phyloP scores from a whole-genome alignment of 92 coral and sea anemone genomes.

The Paramuricea clavata region DNA sequence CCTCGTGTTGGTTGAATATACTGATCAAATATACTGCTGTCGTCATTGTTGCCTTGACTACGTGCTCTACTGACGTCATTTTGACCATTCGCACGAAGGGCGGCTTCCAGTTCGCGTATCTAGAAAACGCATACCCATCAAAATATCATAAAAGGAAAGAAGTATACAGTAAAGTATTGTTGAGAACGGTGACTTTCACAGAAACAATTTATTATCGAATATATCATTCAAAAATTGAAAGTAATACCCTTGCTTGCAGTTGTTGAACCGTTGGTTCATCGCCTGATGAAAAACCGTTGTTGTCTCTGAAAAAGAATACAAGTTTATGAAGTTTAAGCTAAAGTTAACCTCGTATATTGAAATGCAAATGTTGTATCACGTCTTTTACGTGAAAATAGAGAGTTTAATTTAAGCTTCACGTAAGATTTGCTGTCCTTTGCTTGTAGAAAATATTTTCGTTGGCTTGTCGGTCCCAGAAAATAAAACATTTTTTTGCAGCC shows the following conservation, averaged over 20 bases:
- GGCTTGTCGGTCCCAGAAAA: too few species aligned
- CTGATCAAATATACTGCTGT: constrained; percentile 42
- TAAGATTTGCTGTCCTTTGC: too few species aligned
- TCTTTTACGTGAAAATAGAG: too few species aligned
- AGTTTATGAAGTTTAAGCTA: neutral
- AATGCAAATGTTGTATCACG: neutral
- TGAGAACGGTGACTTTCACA: too few species aligned
- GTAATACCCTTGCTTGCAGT: constrained; percentile 31
- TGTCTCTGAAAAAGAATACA: constrained; percentile 6
- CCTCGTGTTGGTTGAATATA: constrained; percentile 23
- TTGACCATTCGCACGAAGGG: neutral
- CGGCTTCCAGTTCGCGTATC: constrained; percentile 21
- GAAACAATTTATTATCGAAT: too few species aligned
- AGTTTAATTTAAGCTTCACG: too few species aligned
- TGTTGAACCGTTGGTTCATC: neutral
- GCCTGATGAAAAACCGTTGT: neutral
- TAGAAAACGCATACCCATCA: neutral
- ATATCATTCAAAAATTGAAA: too few species aligned
- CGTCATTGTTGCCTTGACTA: neutral
- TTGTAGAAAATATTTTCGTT: too few species aligned
- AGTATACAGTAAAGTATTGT: too few species aligned
- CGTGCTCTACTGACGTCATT: neutral
- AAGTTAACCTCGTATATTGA: neutral
- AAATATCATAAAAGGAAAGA: neutral
- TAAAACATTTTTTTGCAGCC: too few species aligned